Evolutionary conservation across 2,113 vertebrate genomes (phyloP).

Genomic region (Thermophis baileyi): DNA sequence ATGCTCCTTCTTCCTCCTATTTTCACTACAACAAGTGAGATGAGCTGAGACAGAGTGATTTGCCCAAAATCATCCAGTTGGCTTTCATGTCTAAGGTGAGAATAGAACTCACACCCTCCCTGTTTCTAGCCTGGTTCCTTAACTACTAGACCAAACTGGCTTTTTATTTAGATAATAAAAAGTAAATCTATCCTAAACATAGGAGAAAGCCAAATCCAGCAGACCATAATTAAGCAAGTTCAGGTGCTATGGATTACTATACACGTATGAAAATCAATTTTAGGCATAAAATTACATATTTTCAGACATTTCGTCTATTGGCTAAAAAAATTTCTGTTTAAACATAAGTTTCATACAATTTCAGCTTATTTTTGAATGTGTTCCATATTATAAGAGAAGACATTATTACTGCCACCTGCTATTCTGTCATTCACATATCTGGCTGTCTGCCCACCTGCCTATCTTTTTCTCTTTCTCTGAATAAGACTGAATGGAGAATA

Average conservation of each 20-base stretch:
- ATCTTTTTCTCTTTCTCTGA: not conserved
- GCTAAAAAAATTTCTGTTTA: not conserved
- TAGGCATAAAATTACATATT: not conserved
- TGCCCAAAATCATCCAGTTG: not conserved
- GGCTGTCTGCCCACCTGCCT: not conserved
- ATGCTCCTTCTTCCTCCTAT: not conserved
- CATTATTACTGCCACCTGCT: not conserved
- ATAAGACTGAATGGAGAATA: not conserved
- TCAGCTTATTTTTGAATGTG: not conserved
- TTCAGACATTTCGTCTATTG: not conserved
- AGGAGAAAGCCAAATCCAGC: not conserved
- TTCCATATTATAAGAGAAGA: not conserved
- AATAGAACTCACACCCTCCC: not conserved
- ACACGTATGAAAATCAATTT: not conserved
- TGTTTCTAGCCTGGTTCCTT: not conserved
- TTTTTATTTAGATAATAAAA: not conserved
- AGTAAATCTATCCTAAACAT: not conserved
- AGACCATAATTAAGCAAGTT: not conserved
- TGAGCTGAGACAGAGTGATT: not conserved
- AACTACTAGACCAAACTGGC: not conserved
- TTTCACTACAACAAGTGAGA: not conserved
- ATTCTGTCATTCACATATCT: not conserved
- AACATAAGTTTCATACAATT: not conserved
- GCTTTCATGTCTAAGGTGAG: not conserved
- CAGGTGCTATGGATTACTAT: not conserved